phyloP scores from a whole-genome alignment of 2,888 invertebrate species.

The Patella caerulea region DNA sequence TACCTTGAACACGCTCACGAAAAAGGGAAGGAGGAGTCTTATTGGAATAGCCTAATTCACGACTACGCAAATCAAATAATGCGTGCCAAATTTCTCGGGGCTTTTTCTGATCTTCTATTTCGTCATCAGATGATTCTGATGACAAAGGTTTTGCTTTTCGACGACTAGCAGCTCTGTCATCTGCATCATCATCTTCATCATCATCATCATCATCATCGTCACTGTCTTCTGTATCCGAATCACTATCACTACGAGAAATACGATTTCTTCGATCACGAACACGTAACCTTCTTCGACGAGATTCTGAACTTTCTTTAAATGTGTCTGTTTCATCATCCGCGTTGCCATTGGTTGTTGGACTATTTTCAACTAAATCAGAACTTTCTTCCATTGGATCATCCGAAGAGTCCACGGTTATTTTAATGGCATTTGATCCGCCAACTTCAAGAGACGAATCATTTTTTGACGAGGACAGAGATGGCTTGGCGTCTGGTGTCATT shows the following conservation, averaged over 20 bases:
- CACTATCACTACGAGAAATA: constrained; percentile 26
- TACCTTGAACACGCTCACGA: constrained; percentile 83
- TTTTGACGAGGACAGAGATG: constrained; percentile 26
- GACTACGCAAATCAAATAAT: constrained; percentile 76
- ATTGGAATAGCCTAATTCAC: constrained; percentile 75
- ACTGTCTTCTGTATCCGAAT: constrained; percentile 31
- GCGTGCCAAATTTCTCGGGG: constrained; percentile 78
- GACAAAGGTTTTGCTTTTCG: constrained; percentile 11
- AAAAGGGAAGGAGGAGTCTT: constrained; percentile 75
- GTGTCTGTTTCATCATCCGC: constrained; percentile 26
- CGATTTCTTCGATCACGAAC: constrained; percentile 13
- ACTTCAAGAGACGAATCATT: constrained; percentile 22
- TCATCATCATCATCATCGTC: constrained; percentile 31
- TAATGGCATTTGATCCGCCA: neutral
- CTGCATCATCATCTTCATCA: constrained; percentile 39
- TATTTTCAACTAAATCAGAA: constrained; percentile 27
- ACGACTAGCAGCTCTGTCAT: constrained; percentile 28
- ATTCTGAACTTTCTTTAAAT: constrained; percentile 10
- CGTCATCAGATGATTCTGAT: constrained; percentile 33
- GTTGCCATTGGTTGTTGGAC: constrained; percentile 22
- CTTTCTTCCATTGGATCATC: constrained; percentile 22
- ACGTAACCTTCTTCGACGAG: neutral
- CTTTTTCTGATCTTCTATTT: constrained; percentile 34
- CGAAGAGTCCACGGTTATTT: constrained; percentile 22
- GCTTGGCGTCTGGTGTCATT: constrained; percentile 35